These are phyloP conservation scores for Callipepla squamata DNA, from an alignment of 2,113 vertebrate genomes.

Conservation along the genomic window DNA sequence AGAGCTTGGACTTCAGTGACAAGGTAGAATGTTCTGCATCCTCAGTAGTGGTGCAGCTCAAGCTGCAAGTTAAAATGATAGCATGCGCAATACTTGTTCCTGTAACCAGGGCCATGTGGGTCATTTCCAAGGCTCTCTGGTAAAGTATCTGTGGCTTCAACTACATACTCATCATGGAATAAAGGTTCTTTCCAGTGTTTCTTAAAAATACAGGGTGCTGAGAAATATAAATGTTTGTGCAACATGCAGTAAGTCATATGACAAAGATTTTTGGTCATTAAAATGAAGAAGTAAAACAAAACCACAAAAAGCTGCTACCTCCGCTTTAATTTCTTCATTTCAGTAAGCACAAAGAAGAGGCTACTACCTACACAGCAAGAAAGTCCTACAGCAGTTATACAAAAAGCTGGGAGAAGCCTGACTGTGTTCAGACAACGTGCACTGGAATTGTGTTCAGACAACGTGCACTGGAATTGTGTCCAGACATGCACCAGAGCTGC, in stretches of 20 bases:
- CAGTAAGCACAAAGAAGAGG: neutral
- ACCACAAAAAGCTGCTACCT: neutral
- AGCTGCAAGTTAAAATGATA: neutral
- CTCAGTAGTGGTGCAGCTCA: neutral
- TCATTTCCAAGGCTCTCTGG: constrained; percentile 54
- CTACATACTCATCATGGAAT: constrained; percentile 36
- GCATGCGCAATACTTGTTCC: constrained; percentile 22
- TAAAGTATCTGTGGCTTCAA: constrained; percentile 33
- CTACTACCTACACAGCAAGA: neutral
- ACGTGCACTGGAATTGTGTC: neutral
- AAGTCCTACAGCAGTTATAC: neutral
- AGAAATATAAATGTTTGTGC: constrained; percentile 23
- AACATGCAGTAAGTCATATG: constrained; percentile 8
- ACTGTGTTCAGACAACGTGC: neutral
- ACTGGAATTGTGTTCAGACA: neutral
- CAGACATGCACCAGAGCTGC: fast-evolving
- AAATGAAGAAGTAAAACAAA: constrained; percentile 61
- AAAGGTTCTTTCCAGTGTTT: constrained; percentile 58
- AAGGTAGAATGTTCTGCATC: neutral
- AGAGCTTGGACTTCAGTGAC: neutral
- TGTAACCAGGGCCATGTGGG: constrained; percentile 11
- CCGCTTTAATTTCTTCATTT: constrained; percentile 31
- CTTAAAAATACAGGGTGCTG: constrained; percentile 38
- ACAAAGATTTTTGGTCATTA: constrained; percentile 33
- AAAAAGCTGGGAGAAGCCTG: neutral